Evolutionary conservation across 2,888 invertebrate genomes (phyloP).

Genomic region (Andricus quercusramuli): DNA sequence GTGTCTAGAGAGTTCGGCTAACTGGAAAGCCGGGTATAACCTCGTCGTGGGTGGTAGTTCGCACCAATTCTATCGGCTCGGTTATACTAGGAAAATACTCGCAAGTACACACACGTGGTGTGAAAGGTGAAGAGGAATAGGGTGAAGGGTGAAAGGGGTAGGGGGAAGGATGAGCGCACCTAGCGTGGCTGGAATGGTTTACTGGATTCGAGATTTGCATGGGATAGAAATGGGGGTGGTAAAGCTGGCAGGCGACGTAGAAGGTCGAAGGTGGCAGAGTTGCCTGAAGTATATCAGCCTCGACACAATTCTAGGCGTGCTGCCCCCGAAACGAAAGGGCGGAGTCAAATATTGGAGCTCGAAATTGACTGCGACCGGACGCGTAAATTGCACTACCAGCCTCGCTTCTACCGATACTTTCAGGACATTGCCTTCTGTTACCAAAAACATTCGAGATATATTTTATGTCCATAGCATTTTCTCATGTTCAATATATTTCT

Average conservation of each 20-base stretch:
- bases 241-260: conserved; percentile 22
- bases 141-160: neutral
- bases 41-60: conserved; percentile 22
- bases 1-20: conserved; percentile 31
- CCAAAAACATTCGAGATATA: conserved; percentile 10
- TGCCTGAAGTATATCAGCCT: conserved; percentile 38
- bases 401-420: conserved; percentile 42
- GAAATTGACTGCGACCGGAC: conserved; percentile 58
- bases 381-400: conserved; percentile 56
- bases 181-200: conserved; percentile 34
- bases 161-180: conserved; percentile 24
- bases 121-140: conserved; percentile 14
- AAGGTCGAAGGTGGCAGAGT: conserved; percentile 30
- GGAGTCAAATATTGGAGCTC: conserved; percentile 58
- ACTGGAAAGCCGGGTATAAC: conserved; percentile 27
- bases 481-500: neutral
- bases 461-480: neutral
- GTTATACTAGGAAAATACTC: conserved; percentile 6
- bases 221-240: conserved; percentile 9
- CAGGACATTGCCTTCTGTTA: conserved; percentile 34
- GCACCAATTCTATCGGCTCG: conserved; percentile 7
- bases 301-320: conserved; percentile 34
- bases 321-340: conserved; percentile 41
- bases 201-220: conserved; percentile 36
- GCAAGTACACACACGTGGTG: conserved; percentile 1